Evolutionary conservation across 2,113 vertebrate species (phyloP), one percentile per base, ranked within the genome.

Genomic region (Lepisosteus oculatus): DNA sequence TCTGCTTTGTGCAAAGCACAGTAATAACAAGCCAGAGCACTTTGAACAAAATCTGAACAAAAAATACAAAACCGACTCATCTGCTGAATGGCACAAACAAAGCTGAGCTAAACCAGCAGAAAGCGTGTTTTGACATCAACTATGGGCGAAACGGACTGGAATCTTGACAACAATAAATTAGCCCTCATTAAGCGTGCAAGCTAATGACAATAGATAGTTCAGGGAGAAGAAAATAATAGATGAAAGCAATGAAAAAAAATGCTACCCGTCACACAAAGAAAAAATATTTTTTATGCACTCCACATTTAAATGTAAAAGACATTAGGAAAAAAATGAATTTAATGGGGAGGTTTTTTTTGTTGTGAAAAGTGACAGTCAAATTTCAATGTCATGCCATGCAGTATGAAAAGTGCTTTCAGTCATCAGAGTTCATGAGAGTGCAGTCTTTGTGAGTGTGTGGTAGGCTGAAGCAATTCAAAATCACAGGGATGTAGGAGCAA

Each of bases 261-360:
- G 56, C 65, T 14, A 45, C 56, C 41, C 43, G 55, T 67, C 14
- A 11, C 65, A 66, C 57, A 54, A 45, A n/a, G 65, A 44, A 68
- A 6, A 51, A 73, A 68, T 62, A 56, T 67, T 15, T 67, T 68
- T 61, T 65, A 67, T 45, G 54, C 29, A 29, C 67, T 73, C 67
- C 65, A 68, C 67, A 73, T 73, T 73, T 45, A 73, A 68, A 73
- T 73, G 72, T 45, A 68, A 66, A 57, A 68, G 41, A 65, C 56
- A 17, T 51, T 17, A 5, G 56, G 67, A 68, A 67, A 41, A 43
- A 6, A 54, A 4, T 43, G 42, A 41, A 12, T 43, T 57, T 43
- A 64, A 41, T 42, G 61, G 41, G 61, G 72, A 67, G 68, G 65
- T 15, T 41, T 7, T 54, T 43, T 54, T 73, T 67, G 44, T 73